Evolutionary conservation across 1,140 invertebrate genomes (phyloP), one percentile per base, ranked within the genome.

Genomic region (Trachymyrmex septentrionalis): DNA sequence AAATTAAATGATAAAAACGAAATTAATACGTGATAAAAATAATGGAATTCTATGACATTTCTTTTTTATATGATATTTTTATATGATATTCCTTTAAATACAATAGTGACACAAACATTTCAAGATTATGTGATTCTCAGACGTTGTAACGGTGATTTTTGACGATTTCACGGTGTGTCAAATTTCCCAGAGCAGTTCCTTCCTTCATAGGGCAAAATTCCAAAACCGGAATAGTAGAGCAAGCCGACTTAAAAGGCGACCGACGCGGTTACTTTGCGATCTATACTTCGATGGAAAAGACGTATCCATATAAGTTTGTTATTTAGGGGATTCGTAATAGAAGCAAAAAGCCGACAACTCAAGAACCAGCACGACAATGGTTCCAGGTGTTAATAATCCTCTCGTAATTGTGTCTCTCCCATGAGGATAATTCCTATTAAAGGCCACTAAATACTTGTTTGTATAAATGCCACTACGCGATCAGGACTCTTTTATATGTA

Each of bases 351-450:
- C 75, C 53, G 77, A 72, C 92, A 90, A 94, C 90, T 94, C 85
- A 80, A 92, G 80, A 89, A 93, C 81, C 92, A 94, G 93, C 93
- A 89, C 92, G 92, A 93, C 90, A 92, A 89, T 92, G 73, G 90
- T 48, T 89, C 94, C 94, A 95, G 94, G 94, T 95, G 94, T 94
- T 93, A 94, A 95, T 95, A 95, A 95, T 95, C 94, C 94, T 88
- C 81, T 91, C 87, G 90, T 94, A 95, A 95, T 95, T 95, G 93
- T 94, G 87, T 90, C 84, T 80, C 86, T 77, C 82, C 86, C 48
- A 64, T 63, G 38, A 27, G 89, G 90, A 91, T 93, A 93, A 94
- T 92, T 94, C 91, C 91, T 87, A 94, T 95, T 95, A 95, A 95
- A 94, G 80, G 88, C 69, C 90, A 87, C 92, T 94, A 93, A 94